These are phyloP conservation scores for Epinephelus lanceolatus DNA, from an alignment of 2,113 vertebrate species.

Conservation along the genomic window DNA sequence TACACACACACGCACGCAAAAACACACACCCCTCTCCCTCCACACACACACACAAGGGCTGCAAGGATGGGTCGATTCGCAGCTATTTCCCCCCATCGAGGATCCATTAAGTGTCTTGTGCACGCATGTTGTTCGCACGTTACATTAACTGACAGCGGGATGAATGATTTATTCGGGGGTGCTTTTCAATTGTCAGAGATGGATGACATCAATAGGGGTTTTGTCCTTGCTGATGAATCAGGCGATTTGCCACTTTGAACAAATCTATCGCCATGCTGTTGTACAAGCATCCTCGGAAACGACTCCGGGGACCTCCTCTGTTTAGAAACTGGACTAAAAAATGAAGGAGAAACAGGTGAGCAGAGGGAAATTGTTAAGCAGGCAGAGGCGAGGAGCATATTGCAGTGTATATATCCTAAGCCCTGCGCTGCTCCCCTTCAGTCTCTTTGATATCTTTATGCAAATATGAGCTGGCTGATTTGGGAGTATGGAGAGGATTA, in stretches of 20 bases:
- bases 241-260: constrained; percentile 74
- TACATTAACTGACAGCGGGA: constrained; percentile 72
- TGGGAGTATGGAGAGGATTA: constrained; percentile 65
- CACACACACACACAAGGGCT: constrained; percentile 16
- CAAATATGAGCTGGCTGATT: constrained; percentile 71
- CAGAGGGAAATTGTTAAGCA: constrained; percentile 39
- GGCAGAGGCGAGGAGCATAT: constrained; percentile 20
- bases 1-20: constrained; percentile 14
- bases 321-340: constrained; percentile 22
- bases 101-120: constrained; percentile 75
- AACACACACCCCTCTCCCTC: not conserved
- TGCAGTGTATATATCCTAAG: constrained; percentile 41
- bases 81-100: constrained; percentile 51
- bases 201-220: constrained; percentile 78
- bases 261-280: constrained; percentile 64
- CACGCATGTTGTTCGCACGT: constrained; percentile 66
- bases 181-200: constrained; percentile 79
- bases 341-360: constrained; percentile 60
- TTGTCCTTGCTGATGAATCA: constrained; percentile 78
- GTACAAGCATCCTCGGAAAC: constrained; percentile 4
- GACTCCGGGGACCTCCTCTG: constrained; percentile 25
- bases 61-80: constrained; percentile 59
- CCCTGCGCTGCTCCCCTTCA: constrained; percentile 52
- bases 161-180: constrained; percentile 78
- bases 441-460: constrained; percentile 76